phyloP scores from a whole-genome alignment of 1,140 invertebrate genomes.

The Elymnias hypermnestra region DNA sequence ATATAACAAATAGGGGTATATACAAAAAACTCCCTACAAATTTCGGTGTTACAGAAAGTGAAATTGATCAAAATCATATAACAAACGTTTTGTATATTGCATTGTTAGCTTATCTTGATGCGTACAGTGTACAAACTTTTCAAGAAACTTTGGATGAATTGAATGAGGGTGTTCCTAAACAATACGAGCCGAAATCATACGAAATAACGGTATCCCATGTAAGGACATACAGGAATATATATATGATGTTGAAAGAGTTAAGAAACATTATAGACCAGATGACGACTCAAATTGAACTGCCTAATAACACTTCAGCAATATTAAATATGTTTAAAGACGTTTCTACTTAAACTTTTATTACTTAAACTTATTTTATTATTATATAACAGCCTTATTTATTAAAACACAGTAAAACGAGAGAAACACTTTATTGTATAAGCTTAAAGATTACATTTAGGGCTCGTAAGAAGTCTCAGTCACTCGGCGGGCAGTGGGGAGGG shows the following conservation, averaged over 20 bases:
- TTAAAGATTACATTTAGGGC: no score
- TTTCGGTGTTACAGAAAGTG: no score
- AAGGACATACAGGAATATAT: conserved; percentile 41
- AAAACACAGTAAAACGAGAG: no score
- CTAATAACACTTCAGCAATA: conserved; percentile 25
- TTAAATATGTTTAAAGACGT: conserved; percentile 41
- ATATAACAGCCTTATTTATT: no score
- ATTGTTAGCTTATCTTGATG: conserved; percentile 46
- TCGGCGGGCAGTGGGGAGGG: no score
- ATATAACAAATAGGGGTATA: conserved; percentile 5
- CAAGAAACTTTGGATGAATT: conserved; percentile 35
- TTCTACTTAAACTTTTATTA: conserved; percentile 7
- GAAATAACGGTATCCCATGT: conserved; percentile 36
- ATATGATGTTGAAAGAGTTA: conserved; percentile 37
- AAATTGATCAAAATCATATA: conserved; percentile 26
- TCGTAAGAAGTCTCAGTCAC: no score
- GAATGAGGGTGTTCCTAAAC: background rate
- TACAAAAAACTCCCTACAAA: conserved; percentile 13
- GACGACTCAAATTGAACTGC: conserved; percentile 18
- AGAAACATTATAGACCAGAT: conserved; percentile 24
- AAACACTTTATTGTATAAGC: no score
- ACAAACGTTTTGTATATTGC: conserved; percentile 37
- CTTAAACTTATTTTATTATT: no score
- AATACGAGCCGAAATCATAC: background rate
- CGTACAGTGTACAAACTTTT: conserved; percentile 38